Conservation (phyloP, 2,888 invertebrate genomes). For the Latrodectus hesperus region DNA sequence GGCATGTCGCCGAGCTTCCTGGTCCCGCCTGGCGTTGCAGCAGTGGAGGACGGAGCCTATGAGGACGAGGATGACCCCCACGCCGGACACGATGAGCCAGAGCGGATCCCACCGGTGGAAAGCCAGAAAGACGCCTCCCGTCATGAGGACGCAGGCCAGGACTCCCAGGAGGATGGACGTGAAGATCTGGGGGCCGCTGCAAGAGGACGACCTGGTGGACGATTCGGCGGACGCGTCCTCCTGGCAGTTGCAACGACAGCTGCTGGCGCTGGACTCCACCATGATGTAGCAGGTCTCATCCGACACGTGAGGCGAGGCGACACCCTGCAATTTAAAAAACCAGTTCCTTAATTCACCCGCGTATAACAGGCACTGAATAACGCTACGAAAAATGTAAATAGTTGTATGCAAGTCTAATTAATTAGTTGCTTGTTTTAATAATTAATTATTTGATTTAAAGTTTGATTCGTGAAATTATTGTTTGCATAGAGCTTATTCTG, state of each 20-base stretch:
- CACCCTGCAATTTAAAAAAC: constrained; percentile 30
- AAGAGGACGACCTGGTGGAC: not conserved
- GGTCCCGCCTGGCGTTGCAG: constrained; percentile 25
- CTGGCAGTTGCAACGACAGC: constrained; percentile 35
- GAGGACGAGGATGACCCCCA: constrained; percentile 68
- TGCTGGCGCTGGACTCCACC: constrained; percentile 42
- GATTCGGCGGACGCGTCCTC: constrained; percentile 6
- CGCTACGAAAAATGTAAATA: not conserved
- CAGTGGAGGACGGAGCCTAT: constrained; percentile 70
- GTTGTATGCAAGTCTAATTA: no score
- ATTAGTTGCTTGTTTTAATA: no score
- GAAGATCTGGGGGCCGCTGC: constrained; percentile 68
- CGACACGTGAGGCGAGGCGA: constrained; percentile 37
- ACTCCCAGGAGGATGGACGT: constrained; percentile 69
- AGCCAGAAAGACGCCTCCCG: constrained; percentile 70
- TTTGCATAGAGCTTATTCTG: no score
- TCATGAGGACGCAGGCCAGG: constrained; percentile 68
- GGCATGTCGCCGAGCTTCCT: not conserved
- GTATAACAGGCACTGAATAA: not conserved
- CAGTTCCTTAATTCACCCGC: not conserved
- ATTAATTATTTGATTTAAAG: no score
- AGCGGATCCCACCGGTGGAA: constrained; percentile 69
- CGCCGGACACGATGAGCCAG: constrained; percentile 69
- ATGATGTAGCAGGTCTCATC: constrained; percentile 51
- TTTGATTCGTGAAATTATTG: no score